phyloP scores from a whole-genome alignment of 2,888 invertebrate genomes.

The Chrysolina oricalcia region DNA sequence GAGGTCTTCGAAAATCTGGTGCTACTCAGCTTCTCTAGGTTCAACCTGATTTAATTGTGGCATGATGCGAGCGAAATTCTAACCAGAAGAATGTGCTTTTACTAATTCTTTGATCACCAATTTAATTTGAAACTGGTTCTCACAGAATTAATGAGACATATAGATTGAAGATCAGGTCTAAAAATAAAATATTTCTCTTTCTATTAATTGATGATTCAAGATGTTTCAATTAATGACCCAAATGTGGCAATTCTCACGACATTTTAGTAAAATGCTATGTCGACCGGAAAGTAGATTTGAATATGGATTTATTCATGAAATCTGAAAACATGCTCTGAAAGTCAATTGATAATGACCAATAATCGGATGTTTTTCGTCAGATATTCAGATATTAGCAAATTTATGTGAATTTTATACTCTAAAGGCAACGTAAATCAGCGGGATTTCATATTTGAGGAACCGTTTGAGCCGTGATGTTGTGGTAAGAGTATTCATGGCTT shows the following conservation, averaged over 20 bases:
- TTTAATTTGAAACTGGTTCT: slow-evolving; percentile 23
- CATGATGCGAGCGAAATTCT: neutral
- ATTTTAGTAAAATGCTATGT: slow-evolving; percentile 19
- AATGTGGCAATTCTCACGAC: slow-evolving; percentile 41
- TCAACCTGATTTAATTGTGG: neutral
- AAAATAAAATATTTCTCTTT: slow-evolving; percentile 38
- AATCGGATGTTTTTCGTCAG: slow-evolving; percentile 1
- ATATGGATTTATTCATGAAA: slow-evolving; percentile 12
- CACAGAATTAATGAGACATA: slow-evolving; percentile 33
- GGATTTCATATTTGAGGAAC: neutral
- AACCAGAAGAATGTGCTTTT: slow-evolving; percentile 12
- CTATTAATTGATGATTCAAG: slow-evolving; percentile 40
- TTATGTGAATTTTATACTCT: slow-evolving; percentile 6
- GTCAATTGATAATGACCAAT: slow-evolving; percentile 17
- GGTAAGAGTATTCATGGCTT: neutral
- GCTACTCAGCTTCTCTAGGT: too few species aligned
- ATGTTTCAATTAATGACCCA: slow-evolving; percentile 36
- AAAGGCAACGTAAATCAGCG: neutral
- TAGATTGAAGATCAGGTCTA: slow-evolving; percentile 35
- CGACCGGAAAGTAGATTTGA: slow-evolving; percentile 18
- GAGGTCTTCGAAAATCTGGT: too few species aligned
- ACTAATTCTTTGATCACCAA: slow-evolving; percentile 25
- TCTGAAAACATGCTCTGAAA: neutral
- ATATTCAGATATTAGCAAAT: slow-evolving; percentile 10
- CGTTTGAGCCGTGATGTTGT: neutral